Evolutionary conservation across 1,140 invertebrate genomes (phyloP).

Genomic region (Drosophila orosa): DNA sequence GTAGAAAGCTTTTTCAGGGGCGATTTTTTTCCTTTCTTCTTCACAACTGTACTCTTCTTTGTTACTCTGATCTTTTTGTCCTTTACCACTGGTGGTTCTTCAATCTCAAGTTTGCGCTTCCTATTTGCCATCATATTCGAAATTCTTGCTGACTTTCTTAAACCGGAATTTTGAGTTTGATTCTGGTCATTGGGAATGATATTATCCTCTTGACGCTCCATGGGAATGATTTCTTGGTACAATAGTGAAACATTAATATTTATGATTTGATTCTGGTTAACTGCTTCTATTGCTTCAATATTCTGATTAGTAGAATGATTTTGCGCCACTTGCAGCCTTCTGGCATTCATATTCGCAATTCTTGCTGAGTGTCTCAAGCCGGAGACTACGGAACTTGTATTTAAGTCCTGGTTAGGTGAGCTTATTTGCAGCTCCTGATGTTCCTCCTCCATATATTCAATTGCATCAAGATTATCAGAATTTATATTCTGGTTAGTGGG

Average conservation of each 20-base stretch:
- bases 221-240: too few species aligned
- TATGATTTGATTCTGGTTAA: too few species aligned
- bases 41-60: neutral
- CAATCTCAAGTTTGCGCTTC: neutral
- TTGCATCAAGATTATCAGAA: neutral
- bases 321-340: neutral
- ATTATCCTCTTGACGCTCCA: neutral
- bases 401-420: neutral
- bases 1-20: neutral
- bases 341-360: neutral
- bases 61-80: neutral
- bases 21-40: neutral
- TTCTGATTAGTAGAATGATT: neutral
- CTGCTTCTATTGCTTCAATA: too few species aligned
- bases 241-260: too few species aligned
- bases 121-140: neutral
- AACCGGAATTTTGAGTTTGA: neutral
- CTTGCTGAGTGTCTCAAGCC: neutral
- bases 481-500: neutral
- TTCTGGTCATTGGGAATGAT: neutral
- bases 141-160: neutral
- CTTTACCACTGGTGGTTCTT: neutral
- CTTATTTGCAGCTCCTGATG: neutral
- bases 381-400: neutral
- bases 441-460: neutral